Base-by-base conservation (phyloP, 2,888 invertebrate species). In the Oscheius onirici region DNA sequence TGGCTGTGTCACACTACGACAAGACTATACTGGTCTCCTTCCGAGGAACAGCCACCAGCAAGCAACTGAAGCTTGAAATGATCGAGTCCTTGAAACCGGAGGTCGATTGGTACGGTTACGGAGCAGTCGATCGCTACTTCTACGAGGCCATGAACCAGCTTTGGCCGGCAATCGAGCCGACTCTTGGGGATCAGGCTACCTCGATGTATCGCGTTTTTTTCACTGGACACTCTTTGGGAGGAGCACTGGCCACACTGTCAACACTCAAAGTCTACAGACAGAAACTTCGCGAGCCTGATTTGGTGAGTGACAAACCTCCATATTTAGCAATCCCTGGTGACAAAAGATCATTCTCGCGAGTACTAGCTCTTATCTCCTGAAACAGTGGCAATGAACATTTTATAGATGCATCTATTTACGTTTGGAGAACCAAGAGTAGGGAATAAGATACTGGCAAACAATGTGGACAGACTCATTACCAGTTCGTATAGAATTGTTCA, bases 341-440 rank as follows among this genome's bases (percentile, higher is more conserved):
- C 10, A 17, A 52, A 52, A 17, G 11, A 52, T 10, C n/a, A n/a
- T n/a, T n/a, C n/a, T n/a, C n/a, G n/a, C n/a, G n/a, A n/a, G n/a
- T n/a, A n/a, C n/a, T n/a, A 49, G 49, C 49, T 20, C 17, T 20
- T 49, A 54, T 54, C 26, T 13, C n/a, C 55, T 54, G 3, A 26
- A 54, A 54, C 20, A 13, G 26, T n/a, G 28, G 20, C 15, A n/a
- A 3, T 13, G 17, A 26, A 54, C 10, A 54, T 52, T 52, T 69
- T 41, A 34, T 55, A 74, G 74, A 68, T 76, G 20, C 69, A 75
- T 11, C 71, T 77, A n/a, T 60, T 73, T 49, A 77, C 77, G 0
- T 78, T 71, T 52, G 78, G 78, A 15, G 76, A 78, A 41, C 78
- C 78, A 0, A 63, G 78, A n/a, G 76, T 78, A 24, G 78, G 78